Evolutionary conservation across 2,797 vertebrate genomes (phyloP), one percentile per base, ranked within the genome.

Genomic region (Holocentrus rufus): DNA sequence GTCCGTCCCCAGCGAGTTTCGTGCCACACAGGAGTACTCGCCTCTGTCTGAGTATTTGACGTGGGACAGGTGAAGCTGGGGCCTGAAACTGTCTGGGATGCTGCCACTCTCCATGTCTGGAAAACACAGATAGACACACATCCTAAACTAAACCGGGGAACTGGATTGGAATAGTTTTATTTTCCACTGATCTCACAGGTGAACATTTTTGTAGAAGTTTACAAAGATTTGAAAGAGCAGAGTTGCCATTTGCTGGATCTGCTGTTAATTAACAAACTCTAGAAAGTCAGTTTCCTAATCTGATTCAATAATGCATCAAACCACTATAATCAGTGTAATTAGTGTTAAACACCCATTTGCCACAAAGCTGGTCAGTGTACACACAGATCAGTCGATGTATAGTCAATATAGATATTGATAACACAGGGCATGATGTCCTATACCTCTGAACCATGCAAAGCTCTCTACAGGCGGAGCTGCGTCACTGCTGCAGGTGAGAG

Each of bases 371-470:
- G 34, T 17, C 5, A 50, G 6, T 50, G 18, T 50, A 20, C 17
- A 50, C 7, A 50, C 20, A 13, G 49, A 22, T 22, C 49, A 22
- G n/a, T 20, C n/a, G 4, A 23, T 10, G 9, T 15, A 56, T 5
- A 5, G 14, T 30, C 23, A 30, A 11, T 9, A 56, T 27, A 56
- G 8, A 18, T 31, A 31, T 15, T 30, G 14, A 30, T 27, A 27
- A 27, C 25, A 27, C 25, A 27, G 25, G 4, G 4, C 25, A 27
- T 27, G 25, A 27, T 27, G 25, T 23, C 2, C 1, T 20, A 4
- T 80, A 93, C 92, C 90, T 87, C 91, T 93, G 81, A 94, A 94
- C 94, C 94, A 95, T 23, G 91, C 92, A 65, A 87, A 95, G 87
- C 93, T 95, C 86, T 94, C 93, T 2, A 92, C 92, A 11, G 92